A percentile compares a stretch with the other conserved stretches of the same genome.
Conservation (phyloP, 2,113 vertebrate species). For the Pelusios castaneus region DNA sequence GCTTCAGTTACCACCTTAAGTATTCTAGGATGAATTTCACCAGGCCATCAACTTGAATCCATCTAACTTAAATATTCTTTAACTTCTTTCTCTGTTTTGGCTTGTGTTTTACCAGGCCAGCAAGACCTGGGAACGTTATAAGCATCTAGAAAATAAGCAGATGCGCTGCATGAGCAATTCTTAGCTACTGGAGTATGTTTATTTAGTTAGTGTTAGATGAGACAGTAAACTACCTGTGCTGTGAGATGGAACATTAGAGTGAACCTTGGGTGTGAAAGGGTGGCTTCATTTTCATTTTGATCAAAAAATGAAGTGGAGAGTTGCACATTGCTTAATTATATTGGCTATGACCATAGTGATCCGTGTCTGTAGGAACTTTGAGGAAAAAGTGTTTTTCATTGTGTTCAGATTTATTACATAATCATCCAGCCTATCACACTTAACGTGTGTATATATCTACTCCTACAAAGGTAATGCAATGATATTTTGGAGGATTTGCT, state of each 20-base stretch:
- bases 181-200: not conserved
- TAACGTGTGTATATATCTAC: accelerated
- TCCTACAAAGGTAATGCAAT: not conserved
- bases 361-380: not conserved
- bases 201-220: not conserved
- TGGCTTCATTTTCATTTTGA: not conserved
- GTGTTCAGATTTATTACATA: not conserved
- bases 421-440: not conserved
- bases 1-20: not conserved
- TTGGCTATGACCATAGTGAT: not conserved
- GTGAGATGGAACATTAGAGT: not conserved
- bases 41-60: not conserved
- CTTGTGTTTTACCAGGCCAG: not conserved
- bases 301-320: not conserved
- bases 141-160: not conserved
- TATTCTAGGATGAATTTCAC: not conserved
- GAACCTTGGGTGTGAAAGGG: not conserved
- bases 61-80: not conserved
- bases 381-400: not conserved
- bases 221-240: not conserved
- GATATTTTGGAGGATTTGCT: not conserved
- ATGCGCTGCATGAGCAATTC: not conserved
- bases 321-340: not conserved
- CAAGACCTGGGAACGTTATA: not conserved
- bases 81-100: not conserved